phyloP scores from a whole-genome alignment of 2,113 vertebrate species.

The Mus musculus region GRCm39 chr3:118827001-118827500 shows the following conservation, averaged over 20 bases:
- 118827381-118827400: too few species aligned
- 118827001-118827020: neutral
- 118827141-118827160: neutral
- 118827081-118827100: neutral
- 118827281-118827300: neutral
- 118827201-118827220: neutral
- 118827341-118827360: too few species aligned
- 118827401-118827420: too few species aligned
- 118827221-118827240: neutral
- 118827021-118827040: neutral
- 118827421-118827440: too few species aligned
- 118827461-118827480: too few species aligned
- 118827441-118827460: too few species aligned
- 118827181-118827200: neutral
- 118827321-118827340: too few species aligned
- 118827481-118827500: too few species aligned
- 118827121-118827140: neutral
- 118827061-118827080: neutral
- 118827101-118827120: neutral
- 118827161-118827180: neutral
- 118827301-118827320: neutral
- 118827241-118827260: neutral
- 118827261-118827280: neutral
- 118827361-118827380: too few species aligned
- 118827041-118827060: neutral